These are phyloP conservation scores for Antennarius striatus DNA, from an alignment of 2,113 vertebrate genomes.

Conservation along the genomic window DNA sequence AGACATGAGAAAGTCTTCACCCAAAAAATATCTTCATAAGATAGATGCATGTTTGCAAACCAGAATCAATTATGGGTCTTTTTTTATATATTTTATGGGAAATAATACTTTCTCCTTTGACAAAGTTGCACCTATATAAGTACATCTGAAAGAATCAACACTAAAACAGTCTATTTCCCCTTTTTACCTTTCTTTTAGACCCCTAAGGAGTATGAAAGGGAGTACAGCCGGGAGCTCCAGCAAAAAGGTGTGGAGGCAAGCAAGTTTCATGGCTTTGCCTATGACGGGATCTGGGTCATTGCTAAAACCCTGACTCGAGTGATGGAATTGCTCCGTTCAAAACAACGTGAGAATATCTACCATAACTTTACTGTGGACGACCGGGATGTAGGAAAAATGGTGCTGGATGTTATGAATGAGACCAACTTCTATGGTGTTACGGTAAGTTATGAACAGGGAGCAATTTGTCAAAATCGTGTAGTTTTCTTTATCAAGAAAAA, in stretches of 20 bases:
- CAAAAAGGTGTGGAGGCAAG: conserved; percentile 91
- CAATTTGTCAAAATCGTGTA: too few relatives aligned
- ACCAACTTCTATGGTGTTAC: conserved; percentile 99
- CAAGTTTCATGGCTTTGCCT: conserved; percentile 98
- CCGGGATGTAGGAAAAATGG: conserved; percentile 92
- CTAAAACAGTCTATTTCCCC: neutral
- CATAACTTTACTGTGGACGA: conserved; percentile 96
- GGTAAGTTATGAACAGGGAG: conserved; percentile 77
- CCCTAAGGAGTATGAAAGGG: conserved; percentile 93
- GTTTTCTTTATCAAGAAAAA: too few relatives aligned
- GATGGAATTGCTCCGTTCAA: conserved; percentile 88
- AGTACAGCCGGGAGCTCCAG: conserved; percentile 90
- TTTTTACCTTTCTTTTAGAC: conserved; percentile 79
- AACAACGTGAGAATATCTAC: conserved; percentile 86
- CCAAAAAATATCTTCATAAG: neutral
- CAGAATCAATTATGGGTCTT: neutral
- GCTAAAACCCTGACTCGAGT: conserved; percentile 92
- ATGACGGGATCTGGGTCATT: conserved; percentile 99
- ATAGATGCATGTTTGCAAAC: conserved; percentile 15
- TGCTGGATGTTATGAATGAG: conserved; percentile 98
- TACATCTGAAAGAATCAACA: neutral
- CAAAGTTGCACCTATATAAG: conserved; percentile 3
- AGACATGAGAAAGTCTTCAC: conserved; percentile 5
- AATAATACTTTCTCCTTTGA: conserved; percentile 8
- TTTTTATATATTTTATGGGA: neutral